Base-by-base conservation (phyloP, 2,113 vertebrate species). In the Oncorhynchus masou region DNA sequence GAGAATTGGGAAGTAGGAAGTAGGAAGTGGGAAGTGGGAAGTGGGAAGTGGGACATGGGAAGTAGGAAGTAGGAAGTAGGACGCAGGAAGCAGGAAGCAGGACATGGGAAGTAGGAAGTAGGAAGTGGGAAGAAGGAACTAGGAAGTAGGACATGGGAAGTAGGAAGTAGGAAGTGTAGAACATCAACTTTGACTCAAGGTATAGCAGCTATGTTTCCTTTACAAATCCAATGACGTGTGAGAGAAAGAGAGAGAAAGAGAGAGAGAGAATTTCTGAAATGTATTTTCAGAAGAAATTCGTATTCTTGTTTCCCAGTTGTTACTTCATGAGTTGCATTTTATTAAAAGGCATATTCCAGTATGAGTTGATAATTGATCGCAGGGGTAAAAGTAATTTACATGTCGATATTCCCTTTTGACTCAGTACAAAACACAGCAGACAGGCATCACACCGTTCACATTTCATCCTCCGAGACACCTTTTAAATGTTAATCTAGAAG, bases 401-500 rank as follows among this genome's bases (percentile, higher is more conserved):
- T 73, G 74, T 80, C 59, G 80, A 5, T 48, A 69, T 45, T 45
- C 39, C 9, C 39, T 45, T 45, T 64, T 73, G 60, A 77, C 13
- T 79, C 70, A 24, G 51, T 54, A 73, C 68, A 39, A 77, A 80
- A 39, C 13, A 15, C 13, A 15, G 24, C 80, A 45, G 39, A 45
- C 39, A 11, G 39, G 39, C 78, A 80, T 82, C 83, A 83, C 69
- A 60, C 20, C 59, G 31, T 85, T 22, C 72, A 78, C 48, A 72
- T 82, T 76, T 84, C 75, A 88, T 87, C 80, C 76, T 71, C 79
- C 81, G 68, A 86, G 74, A 74, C 84, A 78, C 85, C 79, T 79
- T 83, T 79, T 68, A 88, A 90, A 92, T 90, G 86, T 88, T 86
- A 87, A 88, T 90, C 81, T 84, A 79, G 77, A 80, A 89, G 8